These are phyloP conservation scores for Acestrorhynchus altus DNA, from an alignment of 2,797 vertebrate genomes.

Conservation along the genomic window DNA sequence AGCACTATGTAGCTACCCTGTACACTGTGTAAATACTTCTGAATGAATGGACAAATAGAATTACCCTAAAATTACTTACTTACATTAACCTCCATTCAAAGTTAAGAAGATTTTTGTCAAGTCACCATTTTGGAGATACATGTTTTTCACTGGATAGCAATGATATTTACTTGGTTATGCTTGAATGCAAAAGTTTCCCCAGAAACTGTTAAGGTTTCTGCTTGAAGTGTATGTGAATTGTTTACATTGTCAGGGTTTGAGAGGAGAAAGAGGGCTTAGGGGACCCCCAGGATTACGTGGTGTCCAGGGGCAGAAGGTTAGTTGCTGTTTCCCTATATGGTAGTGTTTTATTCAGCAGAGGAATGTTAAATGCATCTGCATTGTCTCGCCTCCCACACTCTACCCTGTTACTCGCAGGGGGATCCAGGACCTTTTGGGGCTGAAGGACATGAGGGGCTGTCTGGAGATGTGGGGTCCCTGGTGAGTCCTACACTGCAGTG, in stretches of 20 bases:
- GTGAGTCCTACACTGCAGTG: constrained; percentile 9
- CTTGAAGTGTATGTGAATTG: not conserved
- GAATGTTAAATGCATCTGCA: not conserved
- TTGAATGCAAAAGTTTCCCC: too few relatives aligned
- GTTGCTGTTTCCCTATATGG: not conserved
- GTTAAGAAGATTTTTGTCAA: too few relatives aligned
- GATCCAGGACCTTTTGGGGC: constrained; percentile 36
- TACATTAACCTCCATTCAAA: too few relatives aligned
- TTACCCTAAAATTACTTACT: too few relatives aligned
- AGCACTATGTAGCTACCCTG: too few relatives aligned
- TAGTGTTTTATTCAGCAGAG: not conserved
- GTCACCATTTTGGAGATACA: too few relatives aligned
- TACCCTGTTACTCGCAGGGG: constrained; percentile 23
- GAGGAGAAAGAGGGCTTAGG: constrained; percentile 47
- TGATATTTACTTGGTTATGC: too few relatives aligned
- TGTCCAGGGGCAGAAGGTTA: constrained; percentile 48
- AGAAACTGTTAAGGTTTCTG: not conserved
- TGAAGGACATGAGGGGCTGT: constrained; percentile 49
- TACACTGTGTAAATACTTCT: too few relatives aligned
- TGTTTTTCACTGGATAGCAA: too few relatives aligned
- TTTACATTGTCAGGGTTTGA: constrained; percentile 30
- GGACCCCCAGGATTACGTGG: constrained; percentile 48
- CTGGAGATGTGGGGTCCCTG: constrained; percentile 26
- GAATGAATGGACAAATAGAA: too few relatives aligned
- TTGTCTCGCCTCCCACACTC: not conserved